Base-by-base conservation (phyloP, 2,888 invertebrate species). In the Dryococelus australis region DNA sequence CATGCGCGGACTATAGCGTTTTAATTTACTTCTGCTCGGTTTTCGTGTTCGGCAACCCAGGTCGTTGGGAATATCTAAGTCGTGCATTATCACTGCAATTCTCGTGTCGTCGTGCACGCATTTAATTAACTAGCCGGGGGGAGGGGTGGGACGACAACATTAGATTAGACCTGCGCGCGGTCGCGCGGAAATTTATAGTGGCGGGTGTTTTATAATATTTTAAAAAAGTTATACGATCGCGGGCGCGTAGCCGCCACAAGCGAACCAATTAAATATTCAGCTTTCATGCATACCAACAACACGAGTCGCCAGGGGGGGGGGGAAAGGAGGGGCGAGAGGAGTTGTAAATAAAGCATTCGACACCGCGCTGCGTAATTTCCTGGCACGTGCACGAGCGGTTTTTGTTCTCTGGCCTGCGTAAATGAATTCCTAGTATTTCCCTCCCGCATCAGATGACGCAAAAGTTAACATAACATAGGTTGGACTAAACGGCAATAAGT, bases 181-280 rank as follows among this genome's bases (percentile, higher is more conserved):
- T 65, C 12, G n/a, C 65, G n/a, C 65, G 65, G 65, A 20, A 65
- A 65, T 65, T 65, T 12, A 24, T 12, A 65, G 24, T 24, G 65
- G 24, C 65, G n/a, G 24, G 65, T 8, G n/a, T 65, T 65, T 24
- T 65, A n/a, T 65, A 47, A n/a, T 65, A n/a, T 65, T 20, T 65
- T 65, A 65, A 65, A 65, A 65, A 65, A 65, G 24, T 24, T n/a
- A n/a, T 8, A n/a, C 65, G 24, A 65, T 65, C 65, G 24, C 65
- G 20, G 65, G 24, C n/a, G n/a, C n/a, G 65, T 20, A 24, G 8
- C 20, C 65, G 65, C 65, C 65, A 24, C 65, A 65, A 65, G 65
- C 65, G 65, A 65, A 65, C 65, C 65, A 65, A 65, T 65, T 65
- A 65, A 65, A 65, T 65, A 65, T 65, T 65, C 65, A 65, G 65